Evolutionary conservation across 2,113 vertebrate genomes (phyloP).

Genomic region (Hyaena hyaena): DNA sequence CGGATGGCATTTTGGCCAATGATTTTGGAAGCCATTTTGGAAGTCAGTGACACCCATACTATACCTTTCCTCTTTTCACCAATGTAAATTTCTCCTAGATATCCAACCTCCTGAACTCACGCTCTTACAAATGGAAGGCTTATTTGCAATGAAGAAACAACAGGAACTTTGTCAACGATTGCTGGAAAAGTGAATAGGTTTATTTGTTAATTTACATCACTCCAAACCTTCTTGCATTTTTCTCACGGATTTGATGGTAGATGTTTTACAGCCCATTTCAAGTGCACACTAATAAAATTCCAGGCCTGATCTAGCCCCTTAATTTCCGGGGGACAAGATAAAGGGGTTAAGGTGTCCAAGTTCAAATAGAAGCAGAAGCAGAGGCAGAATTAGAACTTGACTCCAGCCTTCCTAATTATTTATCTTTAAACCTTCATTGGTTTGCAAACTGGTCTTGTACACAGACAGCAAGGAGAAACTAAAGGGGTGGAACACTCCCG

Average conservation of each 20-base stretch:
- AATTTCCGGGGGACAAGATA: not conserved
- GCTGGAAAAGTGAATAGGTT: not conserved
- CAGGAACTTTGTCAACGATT: not conserved
- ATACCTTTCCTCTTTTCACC: not conserved
- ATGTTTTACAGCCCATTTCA: not conserved
- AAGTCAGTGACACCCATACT: not conserved
- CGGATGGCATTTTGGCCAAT: not conserved
- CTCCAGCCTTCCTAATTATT: not conserved
- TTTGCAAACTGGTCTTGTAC: not conserved
- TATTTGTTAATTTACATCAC: constrained; percentile 36
- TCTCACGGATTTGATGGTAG: not conserved
- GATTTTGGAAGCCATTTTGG: not conserved
- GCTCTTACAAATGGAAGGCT: not conserved
- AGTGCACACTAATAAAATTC: not conserved
- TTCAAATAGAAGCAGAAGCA: not conserved
- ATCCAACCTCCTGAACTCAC: not conserved
- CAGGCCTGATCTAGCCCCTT: not conserved
- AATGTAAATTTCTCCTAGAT: not conserved
- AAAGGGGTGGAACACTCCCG: not conserved
- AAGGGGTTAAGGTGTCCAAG: not conserved
- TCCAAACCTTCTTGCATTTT: not conserved
- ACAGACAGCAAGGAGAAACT: not conserved
- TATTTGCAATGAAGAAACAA: not conserved
- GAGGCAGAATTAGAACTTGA: not conserved
- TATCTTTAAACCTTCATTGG: not conserved